Evolutionary conservation across 1,140 invertebrate genomes (phyloP).

Genomic region (Belonocnema kinseyi): DNA sequence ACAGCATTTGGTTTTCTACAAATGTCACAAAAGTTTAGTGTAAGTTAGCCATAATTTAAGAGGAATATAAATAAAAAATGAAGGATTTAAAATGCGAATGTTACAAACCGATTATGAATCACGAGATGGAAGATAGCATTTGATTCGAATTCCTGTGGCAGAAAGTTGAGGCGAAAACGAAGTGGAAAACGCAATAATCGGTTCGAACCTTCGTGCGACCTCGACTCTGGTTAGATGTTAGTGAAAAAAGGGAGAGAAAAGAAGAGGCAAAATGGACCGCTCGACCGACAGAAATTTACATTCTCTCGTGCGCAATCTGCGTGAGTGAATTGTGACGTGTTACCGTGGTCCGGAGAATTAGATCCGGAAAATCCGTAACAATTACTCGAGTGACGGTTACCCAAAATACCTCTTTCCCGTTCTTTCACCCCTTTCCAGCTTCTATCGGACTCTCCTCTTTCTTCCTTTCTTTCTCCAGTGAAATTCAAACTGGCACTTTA

Average conservation of each 20-base stretch:
- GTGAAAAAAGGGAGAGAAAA: conserved; percentile 47
- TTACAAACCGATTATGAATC: conserved; percentile 24
- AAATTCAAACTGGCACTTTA: conserved; percentile 27
- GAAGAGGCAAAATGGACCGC: conserved; percentile 71
- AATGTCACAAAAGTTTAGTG: background rate
- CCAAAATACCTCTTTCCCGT: conserved; percentile 58
- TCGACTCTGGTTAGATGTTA: conserved; percentile 33
- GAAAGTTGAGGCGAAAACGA: conserved; percentile 30
- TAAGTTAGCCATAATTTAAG: background rate
- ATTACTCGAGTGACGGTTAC: conserved; percentile 71
- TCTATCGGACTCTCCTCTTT: conserved; percentile 42
- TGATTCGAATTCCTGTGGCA: conserved; percentile 23
- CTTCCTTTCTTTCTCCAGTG: conserved; percentile 36
- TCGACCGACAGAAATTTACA: conserved; percentile 73
- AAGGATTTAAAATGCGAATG: background rate
- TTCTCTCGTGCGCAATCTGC: conserved; percentile 72
- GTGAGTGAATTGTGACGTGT: conserved; percentile 75
- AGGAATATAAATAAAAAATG: background rate
- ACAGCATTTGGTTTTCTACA: background rate
- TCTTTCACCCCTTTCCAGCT: conserved; percentile 40
- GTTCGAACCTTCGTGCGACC: conserved; percentile 34
- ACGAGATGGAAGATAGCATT: conserved; percentile 15
- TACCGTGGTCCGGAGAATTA: conserved; percentile 74
- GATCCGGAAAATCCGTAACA: conserved; percentile 76
- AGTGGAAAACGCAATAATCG: conserved; percentile 45